Percentiles rank a stretch among this genome's conserved stretches.
Evolutionary conservation across 92 coral and sea anemone species (phyloP).

Genomic region (Porites cylindrica): DNA sequence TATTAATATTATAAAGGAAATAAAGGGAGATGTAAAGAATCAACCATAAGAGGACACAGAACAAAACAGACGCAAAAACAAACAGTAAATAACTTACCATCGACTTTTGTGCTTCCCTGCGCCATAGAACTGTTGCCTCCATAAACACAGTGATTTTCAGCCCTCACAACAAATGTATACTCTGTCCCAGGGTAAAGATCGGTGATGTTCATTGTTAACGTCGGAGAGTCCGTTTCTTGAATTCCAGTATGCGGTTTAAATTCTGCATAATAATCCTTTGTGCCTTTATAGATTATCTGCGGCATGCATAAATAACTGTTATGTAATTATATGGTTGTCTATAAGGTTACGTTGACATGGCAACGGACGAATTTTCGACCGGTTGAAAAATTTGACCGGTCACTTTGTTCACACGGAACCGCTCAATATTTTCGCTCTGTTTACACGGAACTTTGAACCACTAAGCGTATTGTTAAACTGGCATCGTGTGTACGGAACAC

Average conservation of each 20-base stretch:
- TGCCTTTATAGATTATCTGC: neutral
- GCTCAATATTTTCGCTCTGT: too few species aligned
- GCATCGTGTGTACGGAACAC: too few species aligned
- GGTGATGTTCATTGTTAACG: neutral
- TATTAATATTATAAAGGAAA: too few species aligned
- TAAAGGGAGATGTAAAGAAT: too few species aligned
- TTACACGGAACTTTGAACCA: too few species aligned
- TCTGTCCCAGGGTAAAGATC: constrained; percentile 33
- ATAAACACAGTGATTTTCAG: constrained; percentile 16
- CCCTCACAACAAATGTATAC: constrained; percentile 18
- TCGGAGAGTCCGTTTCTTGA: neutral
- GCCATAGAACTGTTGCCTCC: constrained; percentile 7
- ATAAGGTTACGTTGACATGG: too few species aligned
- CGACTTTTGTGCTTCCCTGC: neutral
- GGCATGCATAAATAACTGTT: neutral
- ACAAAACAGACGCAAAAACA: neutral
- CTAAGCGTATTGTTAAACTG: too few species aligned
- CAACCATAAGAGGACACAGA: too few species aligned
- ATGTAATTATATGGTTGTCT: too few species aligned
- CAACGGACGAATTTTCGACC: too few species aligned
- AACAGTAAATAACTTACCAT: neutral
- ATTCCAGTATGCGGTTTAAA: neutral
- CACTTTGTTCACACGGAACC: too few species aligned
- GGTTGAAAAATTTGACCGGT: too few species aligned
- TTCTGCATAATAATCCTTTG: neutral